Evolutionary conservation across 2,888 invertebrate species (phyloP).

Genomic region (Uropetala carovei): DNA sequence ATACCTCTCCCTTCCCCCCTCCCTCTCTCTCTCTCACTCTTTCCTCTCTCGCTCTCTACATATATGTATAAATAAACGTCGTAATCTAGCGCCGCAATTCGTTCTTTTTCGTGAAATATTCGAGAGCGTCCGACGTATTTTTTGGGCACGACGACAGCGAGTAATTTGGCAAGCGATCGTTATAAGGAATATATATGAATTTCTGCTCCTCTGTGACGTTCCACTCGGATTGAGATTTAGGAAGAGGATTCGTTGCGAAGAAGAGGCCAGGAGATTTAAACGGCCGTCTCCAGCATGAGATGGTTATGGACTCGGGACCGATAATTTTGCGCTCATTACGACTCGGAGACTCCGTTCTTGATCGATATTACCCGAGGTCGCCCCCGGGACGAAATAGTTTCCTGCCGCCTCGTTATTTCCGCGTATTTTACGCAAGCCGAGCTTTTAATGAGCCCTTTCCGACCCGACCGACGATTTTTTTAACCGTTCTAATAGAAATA

Average conservation of each 20-base stretch:
- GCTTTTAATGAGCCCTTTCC: neutral
- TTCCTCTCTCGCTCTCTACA: neutral
- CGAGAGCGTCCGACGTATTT: neutral
- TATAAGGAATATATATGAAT: neutral
- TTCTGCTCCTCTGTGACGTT: neutral
- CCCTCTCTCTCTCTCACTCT: neutral
- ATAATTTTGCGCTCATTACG: slow-evolving; percentile 48
- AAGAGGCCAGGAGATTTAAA: neutral
- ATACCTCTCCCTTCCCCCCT: no score
- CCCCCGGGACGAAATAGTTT: slow-evolving; percentile 29
- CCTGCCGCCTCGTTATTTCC: neutral
- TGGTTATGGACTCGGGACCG: neutral
- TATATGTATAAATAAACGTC: neutral
- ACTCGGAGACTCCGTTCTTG: neutral
- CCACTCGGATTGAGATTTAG: neutral
- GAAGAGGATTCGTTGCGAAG: neutral
- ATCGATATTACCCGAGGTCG: neutral
- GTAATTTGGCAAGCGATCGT: slow-evolving; percentile 56
- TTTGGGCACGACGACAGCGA: neutral
- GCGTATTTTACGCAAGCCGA: neutral
- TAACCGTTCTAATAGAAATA: slow-evolving; percentile 10
- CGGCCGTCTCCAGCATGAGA: neutral
- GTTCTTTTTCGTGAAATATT: neutral
- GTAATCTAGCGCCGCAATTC: neutral
- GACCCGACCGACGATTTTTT: neutral